Evolutionary conservation across 2,888 invertebrate species (phyloP), one percentile per base, ranked within the genome.

Genomic region (Drosophila mimetica): DNA sequence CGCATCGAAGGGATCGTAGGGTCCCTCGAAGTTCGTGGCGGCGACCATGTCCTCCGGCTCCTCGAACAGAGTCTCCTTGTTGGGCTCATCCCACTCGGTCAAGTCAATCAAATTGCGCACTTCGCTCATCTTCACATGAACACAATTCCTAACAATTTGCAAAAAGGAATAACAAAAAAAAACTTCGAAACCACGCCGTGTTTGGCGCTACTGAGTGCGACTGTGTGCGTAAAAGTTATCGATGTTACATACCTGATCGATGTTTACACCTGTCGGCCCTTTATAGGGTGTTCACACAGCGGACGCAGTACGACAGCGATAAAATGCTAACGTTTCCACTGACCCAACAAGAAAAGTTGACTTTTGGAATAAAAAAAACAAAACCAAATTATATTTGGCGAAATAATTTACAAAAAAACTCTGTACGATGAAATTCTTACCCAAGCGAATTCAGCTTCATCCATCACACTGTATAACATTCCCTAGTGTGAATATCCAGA

Each of bases 1-100:
- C 8, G 64, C 54, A 37, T 82, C 82, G n/a, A 82, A 82, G 47
- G 82, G 82, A 73, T 82, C 82, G 51, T 80, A 82, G 13, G 82
- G 86, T n/a, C 72, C 86, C 36, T 76, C 72, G 11, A 77, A 84
- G 2, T 53, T 60, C 1, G 75, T 44, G 58, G 39, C 65, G 5
- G 41, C 34, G 9, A 58, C 25, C 18, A 34, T 9, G 1, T 47
- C 20, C 9, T 76, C 72, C 3, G 44, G 11, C 14, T 78, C 64
- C 9, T 65, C 64, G 41, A 41, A 8, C 7, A 46, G 25, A 13
- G 37, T n/a, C 11, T 82, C 70, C 39, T 63, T 50, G 8, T 39
- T 22, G 14, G 71, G 54, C 61, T 79, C 78, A 51, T 82, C 70
- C 47, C 67, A 77, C 14, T 67, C 55, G 4, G 71, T 57, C 36